Evolutionary conservation across 2,113 vertebrate genomes (phyloP).

Genomic region (Hydropotes inermis): DNA sequence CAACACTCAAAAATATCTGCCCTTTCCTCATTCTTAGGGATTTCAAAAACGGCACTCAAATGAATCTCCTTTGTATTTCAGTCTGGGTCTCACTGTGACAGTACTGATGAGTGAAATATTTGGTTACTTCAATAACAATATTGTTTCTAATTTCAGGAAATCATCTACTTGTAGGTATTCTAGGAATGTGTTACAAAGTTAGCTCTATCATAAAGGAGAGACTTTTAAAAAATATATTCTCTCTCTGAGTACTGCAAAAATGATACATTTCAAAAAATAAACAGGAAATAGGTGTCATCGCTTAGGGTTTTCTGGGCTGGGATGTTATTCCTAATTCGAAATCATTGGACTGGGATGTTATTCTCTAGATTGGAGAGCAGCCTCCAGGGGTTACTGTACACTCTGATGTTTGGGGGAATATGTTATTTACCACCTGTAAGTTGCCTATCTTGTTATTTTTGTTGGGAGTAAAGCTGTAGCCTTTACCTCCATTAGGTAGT

Average conservation of each 20-base stretch:
- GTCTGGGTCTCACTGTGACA: background rate
- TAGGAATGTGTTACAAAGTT: background rate
- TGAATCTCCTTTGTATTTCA: background rate
- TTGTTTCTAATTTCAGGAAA: conserved; percentile 22
- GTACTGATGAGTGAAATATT: background rate
- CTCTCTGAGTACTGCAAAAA: background rate
- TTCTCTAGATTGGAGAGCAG: background rate
- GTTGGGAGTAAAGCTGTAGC: conserved; percentile 64
- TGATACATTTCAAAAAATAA: conserved; percentile 28
- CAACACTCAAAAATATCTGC: background rate
- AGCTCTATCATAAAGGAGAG: background rate
- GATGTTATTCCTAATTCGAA: conserved; percentile 30
- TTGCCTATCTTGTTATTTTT: conserved; percentile 71
- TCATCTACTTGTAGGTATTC: background rate
- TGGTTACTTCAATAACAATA: background rate
- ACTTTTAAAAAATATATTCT: background rate
- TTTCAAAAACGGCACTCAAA: background rate
- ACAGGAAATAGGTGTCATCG: background rate
- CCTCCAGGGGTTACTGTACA: conserved; percentile 49
- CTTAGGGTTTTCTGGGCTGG: background rate
- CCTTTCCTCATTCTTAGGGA: background rate
- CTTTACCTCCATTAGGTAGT: conserved; percentile 76
- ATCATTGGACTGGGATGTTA: conserved; percentile 25
- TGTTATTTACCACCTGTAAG: conserved; percentile 73
- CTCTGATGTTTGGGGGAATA: conserved; percentile 8